A percentile compares a stretch with the other conserved stretches of the same genome.
Conservation (phyloP, 2,113 vertebrate genomes). For the Mionectes macconnelli region DNA sequence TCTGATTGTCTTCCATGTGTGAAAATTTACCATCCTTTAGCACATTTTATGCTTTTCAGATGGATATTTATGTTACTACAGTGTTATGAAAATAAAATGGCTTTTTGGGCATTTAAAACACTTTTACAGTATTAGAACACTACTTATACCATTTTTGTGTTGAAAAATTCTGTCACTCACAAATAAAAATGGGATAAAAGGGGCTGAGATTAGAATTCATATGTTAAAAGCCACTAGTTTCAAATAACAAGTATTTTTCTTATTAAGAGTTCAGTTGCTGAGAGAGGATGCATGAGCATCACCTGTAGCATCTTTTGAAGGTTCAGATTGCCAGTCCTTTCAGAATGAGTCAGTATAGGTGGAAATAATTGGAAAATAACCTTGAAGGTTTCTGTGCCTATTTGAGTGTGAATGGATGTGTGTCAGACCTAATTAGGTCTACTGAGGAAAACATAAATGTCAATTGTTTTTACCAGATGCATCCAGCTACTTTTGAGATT, state of each 20-base stretch:
- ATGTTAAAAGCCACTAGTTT: background rate
- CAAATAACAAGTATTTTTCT: background rate
- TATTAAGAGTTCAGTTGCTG: background rate
- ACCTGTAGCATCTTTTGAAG: background rate
- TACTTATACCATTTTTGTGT: background rate
- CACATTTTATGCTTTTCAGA: background rate
- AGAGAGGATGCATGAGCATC: background rate
- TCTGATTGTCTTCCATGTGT: background rate
- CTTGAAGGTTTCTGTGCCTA: slow-evolving; percentile 22
- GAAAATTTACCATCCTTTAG: background rate
- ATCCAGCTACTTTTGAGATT: slow-evolving; percentile 7
- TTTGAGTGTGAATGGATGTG: slow-evolving; percentile 52
- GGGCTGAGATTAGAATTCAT: background rate
- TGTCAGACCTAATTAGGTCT: slow-evolving; percentile 56
- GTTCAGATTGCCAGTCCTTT: background rate
- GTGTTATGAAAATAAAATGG: background rate
- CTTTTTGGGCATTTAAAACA: background rate
- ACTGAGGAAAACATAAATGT: slow-evolving; percentile 50
- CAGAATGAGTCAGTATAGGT: background rate
- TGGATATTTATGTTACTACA: background rate
- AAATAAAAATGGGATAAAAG: background rate
- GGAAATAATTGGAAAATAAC: slow-evolving; percentile 41
- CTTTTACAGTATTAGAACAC: background rate
- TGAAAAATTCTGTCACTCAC: background rate
- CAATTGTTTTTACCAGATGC: background rate